A percentile compares a stretch with the other conserved stretches of the same genome.
Conservation (phyloP, 2,797 vertebrate species). For the Gymnopithys bicolor region DNA sequence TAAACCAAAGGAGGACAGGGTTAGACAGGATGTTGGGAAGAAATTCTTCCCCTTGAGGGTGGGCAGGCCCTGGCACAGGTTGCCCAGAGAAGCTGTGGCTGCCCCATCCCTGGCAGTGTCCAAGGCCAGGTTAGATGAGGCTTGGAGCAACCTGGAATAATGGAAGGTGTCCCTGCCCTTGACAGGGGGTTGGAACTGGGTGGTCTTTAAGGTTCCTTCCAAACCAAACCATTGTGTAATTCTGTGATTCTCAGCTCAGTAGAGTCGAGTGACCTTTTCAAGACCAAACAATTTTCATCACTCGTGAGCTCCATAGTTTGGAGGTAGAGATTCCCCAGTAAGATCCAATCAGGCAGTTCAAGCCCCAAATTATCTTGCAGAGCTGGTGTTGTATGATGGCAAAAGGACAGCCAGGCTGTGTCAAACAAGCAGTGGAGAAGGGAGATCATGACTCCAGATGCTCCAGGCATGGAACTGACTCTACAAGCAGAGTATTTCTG, state of each 20-base stretch:
- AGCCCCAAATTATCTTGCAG: neutral
- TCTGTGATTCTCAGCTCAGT: neutral
- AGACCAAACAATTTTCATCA: rapidly evolving
- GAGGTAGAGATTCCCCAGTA: neutral
- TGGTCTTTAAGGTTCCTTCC: neutral
- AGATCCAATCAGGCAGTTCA: neutral
- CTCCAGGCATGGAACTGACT: neutral
- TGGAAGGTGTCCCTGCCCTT: neutral
- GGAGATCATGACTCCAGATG: neutral
- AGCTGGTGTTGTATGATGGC: neutral
- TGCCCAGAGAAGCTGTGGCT: too few species aligned
- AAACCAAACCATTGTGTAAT: neutral
- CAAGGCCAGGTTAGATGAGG: rapidly evolving
- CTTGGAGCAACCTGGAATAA: rapidly evolving
- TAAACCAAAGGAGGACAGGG: too few species aligned
- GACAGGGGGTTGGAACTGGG: rapidly evolving
- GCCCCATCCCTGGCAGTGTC: neutral
- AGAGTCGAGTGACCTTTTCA: neutral
- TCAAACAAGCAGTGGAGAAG: neutral
- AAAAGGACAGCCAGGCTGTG: neutral
- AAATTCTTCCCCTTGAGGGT: neutral
- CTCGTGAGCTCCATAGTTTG: neutral
- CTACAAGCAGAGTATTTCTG: neutral
- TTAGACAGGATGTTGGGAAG: neutral
- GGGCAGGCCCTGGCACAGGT: too few species aligned